These are phyloP conservation scores for Pseudochaenichthys georgianus DNA, from an alignment of 2,797 vertebrate genomes.

Conservation along the genomic window DNA sequence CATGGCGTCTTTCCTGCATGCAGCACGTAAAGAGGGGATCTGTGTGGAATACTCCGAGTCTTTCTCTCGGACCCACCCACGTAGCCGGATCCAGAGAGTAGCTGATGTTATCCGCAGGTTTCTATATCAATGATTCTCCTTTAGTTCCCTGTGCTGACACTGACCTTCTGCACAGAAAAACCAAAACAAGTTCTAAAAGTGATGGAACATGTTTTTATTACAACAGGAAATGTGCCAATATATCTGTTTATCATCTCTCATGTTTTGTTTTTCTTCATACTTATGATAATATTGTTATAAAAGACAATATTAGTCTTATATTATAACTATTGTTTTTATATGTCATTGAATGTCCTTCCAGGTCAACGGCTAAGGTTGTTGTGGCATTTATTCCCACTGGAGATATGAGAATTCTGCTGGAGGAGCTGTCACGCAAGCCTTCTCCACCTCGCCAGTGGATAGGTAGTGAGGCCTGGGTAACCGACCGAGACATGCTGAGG, in stretches of 20 bases:
- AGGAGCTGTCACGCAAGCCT: conserved; percentile 63
- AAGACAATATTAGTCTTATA: no score
- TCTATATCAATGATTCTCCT: not conserved
- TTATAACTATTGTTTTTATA: no score
- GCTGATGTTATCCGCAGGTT: conserved; percentile 74
- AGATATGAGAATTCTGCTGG: conserved; percentile 71
- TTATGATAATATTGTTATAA: not conserved
- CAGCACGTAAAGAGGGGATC: no score
- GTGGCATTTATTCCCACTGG: conserved; percentile 69
- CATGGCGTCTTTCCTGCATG: no score
- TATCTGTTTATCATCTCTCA: no score
- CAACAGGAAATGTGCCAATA: no score
- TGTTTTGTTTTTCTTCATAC: not conserved
- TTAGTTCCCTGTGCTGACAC: not conserved
- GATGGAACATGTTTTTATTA: no score
- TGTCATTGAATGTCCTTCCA: no score
- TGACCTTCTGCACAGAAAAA: not conserved
- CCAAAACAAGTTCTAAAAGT: no score
- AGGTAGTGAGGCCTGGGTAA: conserved; percentile 79
- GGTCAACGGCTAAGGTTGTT: conserved; percentile 75
- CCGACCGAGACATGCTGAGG: conserved; percentile 59
- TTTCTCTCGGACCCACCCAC: conserved; percentile 67
- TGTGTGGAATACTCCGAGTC: conserved; percentile 48
- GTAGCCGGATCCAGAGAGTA: conserved; percentile 64
- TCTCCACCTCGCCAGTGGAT: conserved; percentile 78